Base-by-base conservation (phyloP, 2,797 vertebrate species). In the Okamejei kenojei region DNA sequence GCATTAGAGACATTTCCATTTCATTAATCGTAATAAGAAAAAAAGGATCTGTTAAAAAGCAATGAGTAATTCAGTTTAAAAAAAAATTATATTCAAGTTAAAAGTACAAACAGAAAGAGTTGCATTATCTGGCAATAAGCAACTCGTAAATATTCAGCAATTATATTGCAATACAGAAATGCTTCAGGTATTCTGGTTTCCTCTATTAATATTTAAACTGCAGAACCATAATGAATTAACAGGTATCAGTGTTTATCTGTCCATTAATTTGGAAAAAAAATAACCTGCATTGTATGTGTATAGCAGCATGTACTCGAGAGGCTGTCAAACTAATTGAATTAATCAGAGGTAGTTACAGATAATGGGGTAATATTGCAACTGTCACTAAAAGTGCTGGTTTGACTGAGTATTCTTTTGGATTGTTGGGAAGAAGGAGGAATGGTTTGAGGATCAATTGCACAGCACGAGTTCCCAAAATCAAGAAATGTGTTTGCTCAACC, bases 331-430 rank as follows among this genome's bases (percentile, higher is more conserved):
- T 96, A 96, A 95, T 94, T 95, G 95, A 96, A 96, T 96, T 95
- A 97, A 97, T 98, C 97, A 97, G 98, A 98, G 98, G 98, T 99
- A 98, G 98, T 97, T 97, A 96, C 97, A 97, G 97, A 96, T 96
- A 96, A 96, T 97, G 97, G 97, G 96, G 95, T 95, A 96, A 96
- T 97, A 97, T 97, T 97, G 97, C 97, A 97, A 97, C 96, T 97
- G 96, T 96, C 96, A 96, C 95, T 96, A 96, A 97, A 97, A 97
- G 97, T 97, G 96, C 96, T 96, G 96, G 95, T 95, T 94, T 95
- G 94, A 95, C 95, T 97, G 96, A 95, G 95, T 95, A 96, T 95
- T 96, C 94, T 90, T 93, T 93, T 94, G 93, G 93, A 86, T 61
- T 94, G 93, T 86, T 71, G 71, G 84, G 86, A 93, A 93, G 95